Percentiles rank a stretch among this genome's conserved stretches.
Conservation (phyloP, 2,797 vertebrate species). For the Numenius phaeopus region DNA sequence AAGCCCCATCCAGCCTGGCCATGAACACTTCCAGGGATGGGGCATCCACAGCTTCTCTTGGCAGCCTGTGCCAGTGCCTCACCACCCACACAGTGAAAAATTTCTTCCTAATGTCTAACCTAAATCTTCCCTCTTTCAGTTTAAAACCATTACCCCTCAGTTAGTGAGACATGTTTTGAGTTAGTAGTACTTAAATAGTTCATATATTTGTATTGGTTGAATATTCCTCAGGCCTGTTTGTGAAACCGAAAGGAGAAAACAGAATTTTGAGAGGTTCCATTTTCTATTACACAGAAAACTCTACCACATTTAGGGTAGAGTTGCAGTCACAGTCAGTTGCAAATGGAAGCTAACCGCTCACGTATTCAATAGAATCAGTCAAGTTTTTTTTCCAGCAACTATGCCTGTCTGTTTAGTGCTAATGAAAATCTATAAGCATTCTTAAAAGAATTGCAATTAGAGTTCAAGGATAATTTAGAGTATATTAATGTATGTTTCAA, state of each 20-base stretch:
- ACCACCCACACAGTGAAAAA: not conserved
- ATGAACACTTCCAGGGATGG: not conserved
- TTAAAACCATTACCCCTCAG: not conserved
- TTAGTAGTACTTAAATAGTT: not conserved
- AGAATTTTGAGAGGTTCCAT: not conserved
- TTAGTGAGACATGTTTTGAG: not conserved
- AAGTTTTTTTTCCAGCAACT: not conserved
- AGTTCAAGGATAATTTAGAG: not conserved
- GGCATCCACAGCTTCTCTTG: not conserved
- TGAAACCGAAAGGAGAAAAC: not conserved
- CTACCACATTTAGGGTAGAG: not conserved
- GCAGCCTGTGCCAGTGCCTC: not conserved
- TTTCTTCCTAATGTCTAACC: not conserved
- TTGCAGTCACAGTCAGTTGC: not conserved
- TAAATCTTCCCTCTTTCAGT: not conserved
- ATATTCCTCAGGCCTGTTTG: not conserved
- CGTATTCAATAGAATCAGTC: not conserved
- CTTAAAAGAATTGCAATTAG: not conserved
- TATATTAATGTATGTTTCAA: slow-evolving; percentile 2
- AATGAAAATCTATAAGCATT: slow-evolving; percentile 12
- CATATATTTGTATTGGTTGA: not conserved
- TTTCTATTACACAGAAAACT: not conserved
- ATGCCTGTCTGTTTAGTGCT: not conserved
- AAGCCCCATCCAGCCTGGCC: not conserved
- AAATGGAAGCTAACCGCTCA: not conserved